Percentiles rank a stretch among this genome's conserved stretches.
Conservation (phyloP, 2,888 invertebrate genomes). For the Panzeria rudis region DNA sequence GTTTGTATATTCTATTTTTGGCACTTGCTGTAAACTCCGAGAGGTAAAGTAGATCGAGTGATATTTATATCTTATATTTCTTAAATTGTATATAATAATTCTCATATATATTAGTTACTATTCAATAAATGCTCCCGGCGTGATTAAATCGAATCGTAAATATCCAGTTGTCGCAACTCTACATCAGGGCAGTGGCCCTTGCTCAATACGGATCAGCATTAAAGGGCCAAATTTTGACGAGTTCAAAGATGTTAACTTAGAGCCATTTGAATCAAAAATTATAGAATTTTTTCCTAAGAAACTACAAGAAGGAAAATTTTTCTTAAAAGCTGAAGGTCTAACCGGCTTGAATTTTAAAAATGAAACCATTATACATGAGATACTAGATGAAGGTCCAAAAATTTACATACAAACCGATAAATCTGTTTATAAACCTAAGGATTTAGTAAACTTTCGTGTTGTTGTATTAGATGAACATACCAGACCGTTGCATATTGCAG, state of each 20-base stretch:
- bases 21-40: not conserved
- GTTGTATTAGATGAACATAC: slow-evolving; percentile 22
- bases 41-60: not conserved
- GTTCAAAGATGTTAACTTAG: not conserved
- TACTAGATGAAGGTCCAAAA: slow-evolving; percentile 85
- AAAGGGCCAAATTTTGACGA: slow-evolving; percentile 84
- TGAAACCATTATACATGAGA: not conserved
- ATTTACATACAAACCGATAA: slow-evolving; percentile 96
- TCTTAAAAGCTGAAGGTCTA: slow-evolving; percentile 78
- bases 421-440: slow-evolving; percentile 94
- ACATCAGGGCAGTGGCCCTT: slow-evolving; percentile 10
- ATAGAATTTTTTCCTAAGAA: not conserved
- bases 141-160: slow-evolving; percentile 12
- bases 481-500: slow-evolving; percentile 77
- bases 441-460: slow-evolving; percentile 89
- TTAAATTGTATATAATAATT: not conserved
- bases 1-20: not conserved
- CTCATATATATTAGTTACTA: slow-evolving; percentile 23
- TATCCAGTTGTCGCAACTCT: slow-evolving; percentile 72
- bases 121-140: slow-evolving; percentile 52
- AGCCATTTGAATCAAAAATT: not conserved
- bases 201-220: slow-evolving; percentile 13
- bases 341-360: not conserved
- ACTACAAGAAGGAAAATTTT: not conserved
- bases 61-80: not conserved